A percentile compares a stretch with the other conserved stretches of the same genome.
Evolutionary conservation across 2,888 invertebrate genomes (phyloP).

Genomic region (Microctonus brassicae): DNA sequence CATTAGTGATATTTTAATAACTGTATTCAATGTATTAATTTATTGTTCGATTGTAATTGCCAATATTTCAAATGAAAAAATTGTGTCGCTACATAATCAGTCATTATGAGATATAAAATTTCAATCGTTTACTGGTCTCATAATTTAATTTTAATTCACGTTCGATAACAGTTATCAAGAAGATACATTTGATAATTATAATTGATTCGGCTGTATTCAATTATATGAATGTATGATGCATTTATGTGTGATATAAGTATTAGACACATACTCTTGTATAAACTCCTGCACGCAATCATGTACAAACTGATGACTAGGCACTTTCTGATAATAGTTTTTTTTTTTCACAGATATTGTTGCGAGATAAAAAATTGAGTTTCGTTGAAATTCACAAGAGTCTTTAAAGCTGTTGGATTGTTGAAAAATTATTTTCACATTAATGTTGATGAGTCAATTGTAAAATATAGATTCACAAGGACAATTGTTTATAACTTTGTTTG

Average conservation of each 20-base stretch:
- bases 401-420: not conserved
- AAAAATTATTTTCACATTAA: not conserved
- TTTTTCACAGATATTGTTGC: not conserved
- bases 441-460: not conserved
- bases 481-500: too few relatives aligned
- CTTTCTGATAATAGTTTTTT: constrained; percentile 15
- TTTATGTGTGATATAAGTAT: too few relatives aligned
- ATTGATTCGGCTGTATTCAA: not conserved
- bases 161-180: too few relatives aligned
- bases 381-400: not conserved
- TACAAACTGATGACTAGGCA: constrained; percentile 38
- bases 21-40: not conserved
- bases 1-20: constrained; percentile 45
- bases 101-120: not conserved
- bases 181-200: too few relatives aligned
- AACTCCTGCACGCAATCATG: not conserved
- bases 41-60: constrained; percentile 11
- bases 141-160: too few relatives aligned
- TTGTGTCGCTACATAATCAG: not conserved
- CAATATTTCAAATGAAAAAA: not conserved
- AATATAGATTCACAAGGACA: not conserved
- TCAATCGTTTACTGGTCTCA: too few relatives aligned
- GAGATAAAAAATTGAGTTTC: not conserved
- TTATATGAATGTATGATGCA: too few relatives aligned
- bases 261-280: too few relatives aligned